These are phyloP conservation scores for Meriones unguiculatus DNA, from an alignment of 2,113 vertebrate species.

Conservation along the genomic window DNA sequence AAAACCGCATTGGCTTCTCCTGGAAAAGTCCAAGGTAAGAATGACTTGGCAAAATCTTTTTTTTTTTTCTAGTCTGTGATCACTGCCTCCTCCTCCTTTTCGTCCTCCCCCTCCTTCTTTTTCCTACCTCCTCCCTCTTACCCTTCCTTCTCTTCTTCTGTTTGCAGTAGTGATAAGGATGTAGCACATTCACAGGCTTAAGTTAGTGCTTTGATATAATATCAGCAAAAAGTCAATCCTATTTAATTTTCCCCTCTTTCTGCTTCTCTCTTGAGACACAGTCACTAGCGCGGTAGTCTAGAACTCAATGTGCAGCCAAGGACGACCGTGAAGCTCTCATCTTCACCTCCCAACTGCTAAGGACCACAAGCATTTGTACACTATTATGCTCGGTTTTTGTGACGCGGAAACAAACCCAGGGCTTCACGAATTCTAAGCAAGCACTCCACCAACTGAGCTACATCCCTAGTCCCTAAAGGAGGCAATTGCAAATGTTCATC, in stretches of 20 bases:
- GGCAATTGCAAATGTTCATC: background rate
- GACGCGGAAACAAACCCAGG: background rate
- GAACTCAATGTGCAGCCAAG: background rate
- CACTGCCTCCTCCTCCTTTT: background rate
- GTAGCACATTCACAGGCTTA: background rate
- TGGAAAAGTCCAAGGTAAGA: constrained; percentile 43
- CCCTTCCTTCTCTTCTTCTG: background rate
- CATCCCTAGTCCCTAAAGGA: background rate
- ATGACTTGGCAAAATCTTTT: constrained; percentile 59
- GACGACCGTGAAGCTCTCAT: too few relatives aligned
- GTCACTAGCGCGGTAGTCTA: background rate
- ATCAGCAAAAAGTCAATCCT: background rate
- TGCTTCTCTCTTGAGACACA: background rate
- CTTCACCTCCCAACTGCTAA: background rate
- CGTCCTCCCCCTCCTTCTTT: background rate
- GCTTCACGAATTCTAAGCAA: background rate
- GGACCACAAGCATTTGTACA: too few relatives aligned
- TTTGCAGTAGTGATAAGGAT: background rate
- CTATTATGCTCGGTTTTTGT: background rate
- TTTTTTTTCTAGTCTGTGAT: background rate
- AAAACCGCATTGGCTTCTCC: background rate
- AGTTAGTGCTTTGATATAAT: background rate
- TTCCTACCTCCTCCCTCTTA: background rate
- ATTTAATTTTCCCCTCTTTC: background rate
- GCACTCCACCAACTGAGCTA: background rate